A percentile compares a stretch with the other conserved stretches of the same genome.
These are phyloP conservation scores for Musca vetustissima DNA, from an alignment of 1,140 invertebrate species.

Conservation along the genomic window DNA sequence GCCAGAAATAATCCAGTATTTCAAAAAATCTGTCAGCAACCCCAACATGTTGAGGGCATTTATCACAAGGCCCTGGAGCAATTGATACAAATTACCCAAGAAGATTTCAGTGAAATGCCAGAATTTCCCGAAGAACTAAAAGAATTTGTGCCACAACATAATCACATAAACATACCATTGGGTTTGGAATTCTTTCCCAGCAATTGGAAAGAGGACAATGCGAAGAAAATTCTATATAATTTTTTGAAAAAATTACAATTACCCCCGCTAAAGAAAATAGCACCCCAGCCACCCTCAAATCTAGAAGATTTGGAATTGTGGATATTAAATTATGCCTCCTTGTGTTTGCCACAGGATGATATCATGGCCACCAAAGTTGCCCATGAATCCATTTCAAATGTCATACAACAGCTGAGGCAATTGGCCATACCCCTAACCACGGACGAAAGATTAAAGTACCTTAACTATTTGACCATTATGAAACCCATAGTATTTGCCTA, in stretches of 20 bases:
- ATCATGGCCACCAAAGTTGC: slow-evolving; percentile 18
- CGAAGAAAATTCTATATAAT: slow-evolving; percentile 21
- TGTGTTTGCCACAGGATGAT: slow-evolving; percentile 25
- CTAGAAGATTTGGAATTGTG: slow-evolving; percentile 29
- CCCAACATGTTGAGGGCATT: slow-evolving; percentile 62
- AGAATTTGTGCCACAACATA: slow-evolving; percentile 51
- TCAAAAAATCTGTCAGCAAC: slow-evolving; percentile 57
- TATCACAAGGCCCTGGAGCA: slow-evolving; percentile 68
- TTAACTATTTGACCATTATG: slow-evolving; percentile 35
- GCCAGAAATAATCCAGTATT: slow-evolving; percentile 56
- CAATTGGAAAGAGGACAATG: slow-evolving; percentile 55
- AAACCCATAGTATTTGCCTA: slow-evolving; percentile 25
- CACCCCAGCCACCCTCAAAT: not conserved
- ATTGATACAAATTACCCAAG: slow-evolving; percentile 63
- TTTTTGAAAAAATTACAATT: slow-evolving; percentile 39
- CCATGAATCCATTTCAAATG: slow-evolving; percentile 31
- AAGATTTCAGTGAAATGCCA: slow-evolving; percentile 58
- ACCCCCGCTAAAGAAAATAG: slow-evolving; percentile 26
- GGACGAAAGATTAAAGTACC: too few relatives aligned
- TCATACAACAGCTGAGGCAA: slow-evolving; percentile 28
- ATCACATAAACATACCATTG: slow-evolving; percentile 51
- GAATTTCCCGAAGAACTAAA: slow-evolving; percentile 61
- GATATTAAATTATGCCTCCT: slow-evolving; percentile 39
- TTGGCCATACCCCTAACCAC: too few relatives aligned
- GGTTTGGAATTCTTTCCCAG: slow-evolving; percentile 61